Evolutionary conservation across 2,888 invertebrate species (phyloP), one percentile per base, ranked within the genome.

Genomic region (Chaitophorus viminalis): DNA sequence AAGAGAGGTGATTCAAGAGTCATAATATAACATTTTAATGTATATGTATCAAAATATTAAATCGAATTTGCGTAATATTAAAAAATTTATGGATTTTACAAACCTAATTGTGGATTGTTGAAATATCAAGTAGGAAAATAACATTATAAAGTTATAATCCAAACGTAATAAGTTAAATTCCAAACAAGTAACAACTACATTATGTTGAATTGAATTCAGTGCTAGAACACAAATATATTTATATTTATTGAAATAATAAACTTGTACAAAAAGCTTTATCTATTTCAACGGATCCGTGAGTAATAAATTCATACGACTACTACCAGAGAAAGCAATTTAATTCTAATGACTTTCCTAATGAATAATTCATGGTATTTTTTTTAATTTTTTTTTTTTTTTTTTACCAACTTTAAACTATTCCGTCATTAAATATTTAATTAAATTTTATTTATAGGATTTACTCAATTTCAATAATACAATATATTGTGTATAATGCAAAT

Each of bases 401-500:
- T 17, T 46, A 82, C 25, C 21, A 70, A 52, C 31, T 52, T 52
- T 33, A 39, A 75, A 21, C 29, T 75, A 21, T 36, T 39, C 21
- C 29, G 29, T 60, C 29, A 9, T 46, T 46, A 54, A 82, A 82
- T 60, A 4, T 83, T 82, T 74, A 74, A 74, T 82, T 82, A 36
- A 36, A n/a, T 74, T 74, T 74, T 74, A 60, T 74, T 74, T 60
- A 3, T 82, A 11, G 3, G 21, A 74, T 82, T 74, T 82, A n/a
- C 29, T 39, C 14, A 29, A 25, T 31, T n/a, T 18, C 36, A 65
- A 84, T 75, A 36, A 74, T 11, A 82, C 31, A 14, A 52, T 72
- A 82, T n/a, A 21, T 9, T 39, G 8, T 39, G 11, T 39, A 5
- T 39, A 39, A 11, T 65, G 14, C 75, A 70, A 82, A 70, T 46